Percentiles rank a stretch among this genome's conserved stretches.
These are phyloP conservation scores for Prosopocoilus inquinatus DNA, from an alignment of 2,888 invertebrate species.

Conservation along the genomic window DNA sequence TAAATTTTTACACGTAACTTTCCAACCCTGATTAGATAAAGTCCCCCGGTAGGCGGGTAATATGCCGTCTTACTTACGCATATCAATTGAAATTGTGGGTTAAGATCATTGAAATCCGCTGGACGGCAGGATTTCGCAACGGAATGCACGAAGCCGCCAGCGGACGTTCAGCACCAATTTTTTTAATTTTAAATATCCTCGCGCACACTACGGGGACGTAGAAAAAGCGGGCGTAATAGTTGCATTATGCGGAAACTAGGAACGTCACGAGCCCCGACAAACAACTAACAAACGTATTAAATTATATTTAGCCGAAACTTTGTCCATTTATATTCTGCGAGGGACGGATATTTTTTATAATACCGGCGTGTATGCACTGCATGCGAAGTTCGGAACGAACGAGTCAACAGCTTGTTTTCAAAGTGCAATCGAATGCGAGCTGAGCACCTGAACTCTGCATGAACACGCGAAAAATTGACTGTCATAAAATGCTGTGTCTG, in stretches of 20 bases:
- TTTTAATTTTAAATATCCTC: too few species aligned
- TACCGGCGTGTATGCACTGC: constrained; percentile 17
- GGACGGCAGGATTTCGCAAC: too few species aligned
- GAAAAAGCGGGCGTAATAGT: constrained; percentile 22
- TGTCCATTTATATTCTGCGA: constrained; percentile 14
- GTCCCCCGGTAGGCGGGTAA: too few species aligned
- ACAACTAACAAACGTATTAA: not conserved
- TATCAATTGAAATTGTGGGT: too few species aligned
- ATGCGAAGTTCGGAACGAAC: constrained; percentile 31
- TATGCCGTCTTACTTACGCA: too few species aligned
- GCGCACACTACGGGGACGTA: not conserved
- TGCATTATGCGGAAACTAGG: constrained; percentile 20
- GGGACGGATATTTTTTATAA: constrained; percentile 25
- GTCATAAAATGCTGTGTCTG: constrained; percentile 34
- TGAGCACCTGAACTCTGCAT: constrained; percentile 25
- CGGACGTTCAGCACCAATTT: too few species aligned
- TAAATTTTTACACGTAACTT: too few species aligned
- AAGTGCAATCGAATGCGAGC: constrained; percentile 31
- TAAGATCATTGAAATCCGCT: too few species aligned
- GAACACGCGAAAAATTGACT: constrained; percentile 32
- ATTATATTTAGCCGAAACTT: constrained; percentile 12
- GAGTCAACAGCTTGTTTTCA: constrained; percentile 34
- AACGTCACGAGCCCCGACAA: constrained; percentile 12
- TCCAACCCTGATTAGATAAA: too few species aligned
- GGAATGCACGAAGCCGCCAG: too few species aligned